Conservation (phyloP, 2,888 invertebrate species). For the Erannis defoliaria region DNA sequence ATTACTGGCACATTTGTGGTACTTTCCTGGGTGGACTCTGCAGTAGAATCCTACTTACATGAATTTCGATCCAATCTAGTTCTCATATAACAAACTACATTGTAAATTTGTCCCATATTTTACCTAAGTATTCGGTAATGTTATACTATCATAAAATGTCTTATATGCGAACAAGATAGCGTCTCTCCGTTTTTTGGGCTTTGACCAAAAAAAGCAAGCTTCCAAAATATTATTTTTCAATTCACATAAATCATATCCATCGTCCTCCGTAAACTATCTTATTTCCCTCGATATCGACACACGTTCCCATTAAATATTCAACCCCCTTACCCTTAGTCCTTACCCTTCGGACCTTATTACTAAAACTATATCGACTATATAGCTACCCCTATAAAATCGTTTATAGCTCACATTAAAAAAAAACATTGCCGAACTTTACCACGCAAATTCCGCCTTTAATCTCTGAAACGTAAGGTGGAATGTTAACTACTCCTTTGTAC, state of each 20-base stretch:
- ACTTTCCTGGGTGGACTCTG: too few relatives aligned
- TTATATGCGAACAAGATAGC: too few relatives aligned
- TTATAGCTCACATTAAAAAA: conserved; percentile 41
- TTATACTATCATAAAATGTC: too few relatives aligned
- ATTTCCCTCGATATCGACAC: conserved; percentile 23
- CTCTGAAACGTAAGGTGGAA: conserved; percentile 29
- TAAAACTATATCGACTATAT: conserved; percentile 40
- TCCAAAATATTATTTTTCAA: conserved; percentile 14
- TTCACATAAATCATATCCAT: conserved; percentile 6
- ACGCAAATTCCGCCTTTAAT: conserved; percentile 30
- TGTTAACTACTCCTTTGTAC: conserved; percentile 29
- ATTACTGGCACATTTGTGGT: too few relatives aligned
- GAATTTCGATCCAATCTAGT: too few relatives aligned
- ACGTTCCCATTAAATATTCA: conserved; percentile 29
- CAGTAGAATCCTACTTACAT: too few relatives aligned
- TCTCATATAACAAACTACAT: too few relatives aligned
- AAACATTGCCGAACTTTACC: conserved; percentile 7
- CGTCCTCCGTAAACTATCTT: conserved; percentile 12
- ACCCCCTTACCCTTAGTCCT: conserved; percentile 24
- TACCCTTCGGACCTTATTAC: conserved; percentile 41
- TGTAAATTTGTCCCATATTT: too few relatives aligned
- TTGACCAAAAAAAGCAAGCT: neutral
- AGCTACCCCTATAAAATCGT: conserved; percentile 43
- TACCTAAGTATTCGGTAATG: too few relatives aligned
- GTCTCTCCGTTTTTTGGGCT: too few relatives aligned